Conservation (phyloP, 1,140 invertebrate genomes). For the Temnothorax longispinosus region DNA sequence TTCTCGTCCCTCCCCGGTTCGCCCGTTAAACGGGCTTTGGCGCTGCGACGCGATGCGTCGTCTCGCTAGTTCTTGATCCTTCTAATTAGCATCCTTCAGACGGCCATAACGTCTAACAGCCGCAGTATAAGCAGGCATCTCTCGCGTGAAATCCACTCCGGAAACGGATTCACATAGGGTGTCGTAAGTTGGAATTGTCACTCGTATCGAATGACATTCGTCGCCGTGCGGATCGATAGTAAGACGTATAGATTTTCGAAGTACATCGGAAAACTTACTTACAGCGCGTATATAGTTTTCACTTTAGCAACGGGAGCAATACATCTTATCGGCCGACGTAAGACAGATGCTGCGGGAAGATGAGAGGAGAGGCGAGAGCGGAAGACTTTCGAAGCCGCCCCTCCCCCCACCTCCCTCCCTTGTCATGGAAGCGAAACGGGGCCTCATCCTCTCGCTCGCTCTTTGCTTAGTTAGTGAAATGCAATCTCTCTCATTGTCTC, state of each 20-base stretch:
- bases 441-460: constrained; percentile 41
- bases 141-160: neutral
- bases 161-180: neutral
- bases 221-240: constrained; percentile 13
- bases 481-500: constrained; percentile 77
- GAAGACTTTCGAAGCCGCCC: constrained; percentile 45
- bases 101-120: constrained; percentile 24
- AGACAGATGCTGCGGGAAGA: constrained; percentile 44
- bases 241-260: constrained; percentile 57
- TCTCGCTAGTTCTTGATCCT: constrained; percentile 43
- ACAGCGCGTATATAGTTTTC: constrained; percentile 67
- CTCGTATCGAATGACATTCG: constrained; percentile 17
- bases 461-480: constrained; percentile 69
- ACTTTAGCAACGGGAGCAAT: constrained; percentile 50
- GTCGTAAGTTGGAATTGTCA: constrained; percentile 44
- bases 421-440: constrained; percentile 27
- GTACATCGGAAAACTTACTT: constrained; percentile 62
- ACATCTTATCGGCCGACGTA: constrained; percentile 66
- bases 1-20: constrained; percentile 14
- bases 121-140: neutral
- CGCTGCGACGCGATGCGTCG: constrained; percentile 15
- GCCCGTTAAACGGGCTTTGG: constrained; percentile 29
- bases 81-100: constrained; percentile 37
- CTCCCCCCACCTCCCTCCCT: neutral
- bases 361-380: neutral